Evolutionary conservation across 2,113 vertebrate genomes (phyloP).

Genomic region (Xenopus laevis): DNA sequence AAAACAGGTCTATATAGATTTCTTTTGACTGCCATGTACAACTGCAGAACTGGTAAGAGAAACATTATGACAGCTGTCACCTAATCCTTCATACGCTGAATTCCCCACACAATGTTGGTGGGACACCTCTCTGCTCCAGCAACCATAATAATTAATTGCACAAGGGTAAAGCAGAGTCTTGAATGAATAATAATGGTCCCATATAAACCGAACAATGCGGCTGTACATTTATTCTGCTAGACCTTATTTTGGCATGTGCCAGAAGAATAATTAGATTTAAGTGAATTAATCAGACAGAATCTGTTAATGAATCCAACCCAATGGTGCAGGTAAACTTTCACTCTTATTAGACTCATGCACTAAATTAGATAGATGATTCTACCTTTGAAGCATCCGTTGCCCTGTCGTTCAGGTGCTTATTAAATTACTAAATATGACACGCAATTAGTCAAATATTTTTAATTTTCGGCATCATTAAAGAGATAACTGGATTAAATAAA

Average conservation of each 20-base stretch:
- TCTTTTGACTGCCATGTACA: too few relatives aligned
- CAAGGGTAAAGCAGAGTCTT: constrained; percentile 36
- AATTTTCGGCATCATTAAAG: not conserved
- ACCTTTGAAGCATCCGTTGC: not conserved
- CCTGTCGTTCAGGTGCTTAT: constrained; percentile 21
- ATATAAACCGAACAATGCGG: not conserved
- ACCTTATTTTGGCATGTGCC: not conserved
- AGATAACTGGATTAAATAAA: not conserved
- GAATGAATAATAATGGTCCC: not conserved
- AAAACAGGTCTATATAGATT: too few relatives aligned
- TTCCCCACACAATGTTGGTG: constrained; percentile 1
- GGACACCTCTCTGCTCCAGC: constrained; percentile 9
- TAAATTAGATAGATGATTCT: constrained; percentile 18
- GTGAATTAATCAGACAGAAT: constrained; percentile 20
- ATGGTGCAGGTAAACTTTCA: constrained; percentile 12
- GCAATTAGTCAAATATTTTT: constrained; percentile 6
- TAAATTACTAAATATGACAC: constrained; percentile 16
- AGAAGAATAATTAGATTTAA: not conserved
- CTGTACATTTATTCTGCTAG: constrained; percentile 1
- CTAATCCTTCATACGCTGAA: not conserved
- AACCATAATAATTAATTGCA: not conserved
- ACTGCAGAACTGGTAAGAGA: not conserved
- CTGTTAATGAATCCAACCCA: constrained; percentile 18
- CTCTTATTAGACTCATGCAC: not conserved
- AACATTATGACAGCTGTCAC: constrained; percentile 5